phyloP scores from a whole-genome alignment of 2,797 vertebrate species.

The Diglossa cyanea region DNA sequence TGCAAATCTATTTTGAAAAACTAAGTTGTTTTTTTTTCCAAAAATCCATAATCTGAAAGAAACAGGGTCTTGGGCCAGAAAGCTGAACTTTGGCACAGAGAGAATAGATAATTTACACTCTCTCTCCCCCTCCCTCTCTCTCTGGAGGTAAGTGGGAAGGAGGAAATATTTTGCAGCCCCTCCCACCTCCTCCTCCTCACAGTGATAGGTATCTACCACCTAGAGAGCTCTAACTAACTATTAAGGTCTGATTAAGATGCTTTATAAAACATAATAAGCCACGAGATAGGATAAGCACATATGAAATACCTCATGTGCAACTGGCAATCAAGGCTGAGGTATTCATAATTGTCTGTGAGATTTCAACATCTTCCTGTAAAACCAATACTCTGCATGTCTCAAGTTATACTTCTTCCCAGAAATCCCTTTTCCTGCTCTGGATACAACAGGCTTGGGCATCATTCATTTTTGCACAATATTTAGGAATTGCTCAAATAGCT shows the following conservation, averaged over 20 bases:
- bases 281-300: neutral
- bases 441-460: neutral
- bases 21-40: fast-evolving
- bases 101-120: neutral
- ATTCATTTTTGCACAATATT: constrained; percentile 2
- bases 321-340: neutral
- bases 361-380: constrained; percentile 30
- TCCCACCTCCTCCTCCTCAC: neutral
- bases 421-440: neutral
- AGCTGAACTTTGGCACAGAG: neutral
- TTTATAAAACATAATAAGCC: constrained; percentile 14
- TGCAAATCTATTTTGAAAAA: neutral
- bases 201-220: constrained; percentile 36
- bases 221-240: constrained; percentile 32
- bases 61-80: neutral
- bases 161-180: neutral
- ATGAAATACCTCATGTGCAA: neutral
- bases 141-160: neutral
- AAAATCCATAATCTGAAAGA: neutral
- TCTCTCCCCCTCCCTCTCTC: neutral
- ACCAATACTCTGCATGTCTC: neutral
- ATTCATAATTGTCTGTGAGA: neutral
- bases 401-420: neutral
- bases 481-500: neutral
- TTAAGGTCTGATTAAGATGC: constrained; percentile 18